phyloP scores from a whole-genome alignment of 2,888 invertebrate species.

The Lasioglossum vierecki region DNA sequence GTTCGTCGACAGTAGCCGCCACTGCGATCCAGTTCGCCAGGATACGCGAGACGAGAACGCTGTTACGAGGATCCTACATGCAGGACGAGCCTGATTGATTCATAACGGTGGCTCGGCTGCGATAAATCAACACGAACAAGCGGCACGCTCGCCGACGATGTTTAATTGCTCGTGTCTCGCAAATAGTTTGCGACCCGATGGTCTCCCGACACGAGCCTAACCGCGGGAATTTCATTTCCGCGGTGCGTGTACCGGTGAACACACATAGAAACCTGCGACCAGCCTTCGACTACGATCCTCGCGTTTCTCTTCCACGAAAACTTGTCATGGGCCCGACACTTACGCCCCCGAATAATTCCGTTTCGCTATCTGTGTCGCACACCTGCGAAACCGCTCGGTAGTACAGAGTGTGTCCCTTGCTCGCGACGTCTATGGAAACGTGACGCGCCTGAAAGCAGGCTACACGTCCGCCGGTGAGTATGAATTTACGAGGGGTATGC shows the following conservation, averaged over 20 bases:
- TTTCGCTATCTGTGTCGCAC: neutral
- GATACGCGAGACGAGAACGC: conserved; percentile 2
- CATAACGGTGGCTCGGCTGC: conserved; percentile 32
- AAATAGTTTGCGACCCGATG: conserved; percentile 25
- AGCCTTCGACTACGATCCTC: neutral
- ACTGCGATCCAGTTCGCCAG: neutral
- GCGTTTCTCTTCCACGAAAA: neutral
- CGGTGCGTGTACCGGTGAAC: neutral
- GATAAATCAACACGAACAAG: conserved; percentile 40
- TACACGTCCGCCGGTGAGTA: neutral
- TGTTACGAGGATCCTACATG: neutral
- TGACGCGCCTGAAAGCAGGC: neutral
- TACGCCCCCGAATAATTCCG: neutral
- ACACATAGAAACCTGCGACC: neutral
- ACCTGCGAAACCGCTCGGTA: neutral
- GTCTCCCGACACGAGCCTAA: neutral
- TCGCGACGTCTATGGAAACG: neutral
- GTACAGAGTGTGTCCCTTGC: neutral
- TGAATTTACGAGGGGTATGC: neutral
- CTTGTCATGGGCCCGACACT: neutral
- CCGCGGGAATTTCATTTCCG: neutral
- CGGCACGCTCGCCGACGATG: conserved; percentile 6
- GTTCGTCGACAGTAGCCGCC: neutral
- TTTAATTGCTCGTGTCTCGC: conserved; percentile 35
- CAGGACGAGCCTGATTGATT: conserved; percentile 41